Conservation (phyloP, 2,113 vertebrate species). For the Dascyllus trimaculatus region DNA sequence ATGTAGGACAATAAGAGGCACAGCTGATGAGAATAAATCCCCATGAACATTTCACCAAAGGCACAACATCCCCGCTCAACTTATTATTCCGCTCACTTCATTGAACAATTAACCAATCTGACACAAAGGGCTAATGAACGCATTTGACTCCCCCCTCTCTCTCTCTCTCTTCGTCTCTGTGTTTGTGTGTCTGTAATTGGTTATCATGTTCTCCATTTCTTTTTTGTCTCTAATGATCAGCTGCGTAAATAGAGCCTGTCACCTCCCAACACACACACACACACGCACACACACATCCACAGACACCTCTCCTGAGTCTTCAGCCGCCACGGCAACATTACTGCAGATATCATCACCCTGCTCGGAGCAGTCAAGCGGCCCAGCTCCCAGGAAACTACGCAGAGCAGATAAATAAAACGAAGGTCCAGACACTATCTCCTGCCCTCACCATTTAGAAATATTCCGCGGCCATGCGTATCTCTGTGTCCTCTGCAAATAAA, state of each 20-base stretch:
- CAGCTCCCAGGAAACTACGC: constrained; percentile 59
- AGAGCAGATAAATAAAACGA: constrained; percentile 71
- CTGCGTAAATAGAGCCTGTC: constrained; percentile 64
- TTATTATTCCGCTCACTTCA: constrained; percentile 72
- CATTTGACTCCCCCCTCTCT: constrained; percentile 43
- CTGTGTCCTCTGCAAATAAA: constrained; percentile 41
- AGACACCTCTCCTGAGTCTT: constrained; percentile 48
- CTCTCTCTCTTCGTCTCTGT: constrained; percentile 10
- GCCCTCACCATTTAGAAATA: constrained; percentile 54
- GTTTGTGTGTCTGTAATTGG: constrained; percentile 61
- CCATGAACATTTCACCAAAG: constrained; percentile 59
- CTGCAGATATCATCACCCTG: constrained; percentile 72
- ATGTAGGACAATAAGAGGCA: constrained; percentile 44
- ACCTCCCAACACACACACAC: constrained; percentile 31
- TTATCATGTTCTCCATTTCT: constrained; percentile 60
- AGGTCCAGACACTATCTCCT: constrained; percentile 67
- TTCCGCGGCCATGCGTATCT: constrained; percentile 41
- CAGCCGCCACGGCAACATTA: constrained; percentile 55
- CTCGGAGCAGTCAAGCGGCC: constrained; percentile 57
- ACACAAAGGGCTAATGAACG: constrained; percentile 74
- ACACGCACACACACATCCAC: constrained; percentile 1
- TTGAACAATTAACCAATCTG: constrained; percentile 77
- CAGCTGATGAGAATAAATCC: constrained; percentile 59
- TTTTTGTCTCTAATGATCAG: constrained; percentile 59
- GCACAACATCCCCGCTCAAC: constrained; percentile 54